Conservation (phyloP, 92 coral and sea anemone genomes). For the Micromussa lordhowensis region DNA sequence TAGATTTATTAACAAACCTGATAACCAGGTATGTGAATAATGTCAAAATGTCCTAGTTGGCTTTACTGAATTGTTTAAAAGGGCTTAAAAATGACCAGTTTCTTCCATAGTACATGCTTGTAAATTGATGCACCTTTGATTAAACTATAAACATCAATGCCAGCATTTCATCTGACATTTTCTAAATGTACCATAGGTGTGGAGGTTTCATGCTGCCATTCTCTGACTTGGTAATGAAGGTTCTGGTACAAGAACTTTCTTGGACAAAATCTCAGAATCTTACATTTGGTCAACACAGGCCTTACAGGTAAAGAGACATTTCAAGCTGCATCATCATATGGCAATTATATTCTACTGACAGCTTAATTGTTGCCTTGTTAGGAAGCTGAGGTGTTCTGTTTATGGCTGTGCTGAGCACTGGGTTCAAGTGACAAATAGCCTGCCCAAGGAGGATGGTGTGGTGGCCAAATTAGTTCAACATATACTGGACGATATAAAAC, state of each 20-base stretch:
- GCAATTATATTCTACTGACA: neutral
- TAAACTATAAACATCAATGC: too few relatives aligned
- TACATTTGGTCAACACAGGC: conserved; percentile 37
- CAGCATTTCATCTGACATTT: neutral
- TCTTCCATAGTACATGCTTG: too few relatives aligned
- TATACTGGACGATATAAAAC: conserved; percentile 71
- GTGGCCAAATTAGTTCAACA: conserved; percentile 60
- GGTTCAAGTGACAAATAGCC: conserved; percentile 66
- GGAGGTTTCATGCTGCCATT: conserved; percentile 61
- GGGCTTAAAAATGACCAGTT: too few relatives aligned
- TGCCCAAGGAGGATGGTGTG: conserved; percentile 61
- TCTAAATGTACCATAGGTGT: conserved; percentile 51
- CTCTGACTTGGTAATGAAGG: conserved; percentile 44
- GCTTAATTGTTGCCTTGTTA: neutral
- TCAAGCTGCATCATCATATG: neutral
- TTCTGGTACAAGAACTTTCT: conserved; percentile 66
- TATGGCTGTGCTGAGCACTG: conserved; percentile 73
- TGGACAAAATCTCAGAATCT: conserved; percentile 55
- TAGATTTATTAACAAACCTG: conserved; percentile 24
- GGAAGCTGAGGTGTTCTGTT: conserved; percentile 74
- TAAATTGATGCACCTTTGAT: too few relatives aligned
- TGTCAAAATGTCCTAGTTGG: too few relatives aligned
- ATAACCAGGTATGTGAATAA: conserved; percentile 1
- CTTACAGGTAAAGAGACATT: conserved; percentile 42
- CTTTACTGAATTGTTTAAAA: too few relatives aligned